These are phyloP conservation scores for Hippocampus abdominalis DNA, from an alignment of 2,113 vertebrate genomes.

Conservation along the genomic window DNA sequence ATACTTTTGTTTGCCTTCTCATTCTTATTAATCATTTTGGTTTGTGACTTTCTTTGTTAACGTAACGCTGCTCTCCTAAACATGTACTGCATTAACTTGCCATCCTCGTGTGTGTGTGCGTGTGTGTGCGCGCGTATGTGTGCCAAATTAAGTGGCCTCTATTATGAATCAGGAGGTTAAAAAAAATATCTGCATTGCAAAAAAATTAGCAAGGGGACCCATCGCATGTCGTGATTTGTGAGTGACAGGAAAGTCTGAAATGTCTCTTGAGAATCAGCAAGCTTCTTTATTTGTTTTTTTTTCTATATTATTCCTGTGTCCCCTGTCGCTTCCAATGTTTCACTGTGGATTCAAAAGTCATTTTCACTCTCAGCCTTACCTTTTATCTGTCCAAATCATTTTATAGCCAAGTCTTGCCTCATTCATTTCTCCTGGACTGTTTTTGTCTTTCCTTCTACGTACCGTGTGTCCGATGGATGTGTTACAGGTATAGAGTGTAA, in stretches of 20 bases:
- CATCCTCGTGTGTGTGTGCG: slow-evolving; percentile 7
- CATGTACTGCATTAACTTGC: slow-evolving; percentile 30
- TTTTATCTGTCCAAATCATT: slow-evolving; percentile 53
- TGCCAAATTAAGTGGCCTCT: slow-evolving; percentile 32
- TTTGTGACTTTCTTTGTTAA: background rate
- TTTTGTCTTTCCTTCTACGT: background rate
- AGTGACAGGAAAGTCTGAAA: slow-evolving; percentile 33
- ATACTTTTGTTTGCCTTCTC: background rate
- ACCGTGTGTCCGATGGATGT: too few species aligned
- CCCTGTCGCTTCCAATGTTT: slow-evolving; percentile 42
- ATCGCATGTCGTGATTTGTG: slow-evolving; percentile 41
- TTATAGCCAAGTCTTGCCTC: slow-evolving; percentile 41
- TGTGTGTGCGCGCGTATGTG: background rate
- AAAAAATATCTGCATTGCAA: slow-evolving; percentile 33
- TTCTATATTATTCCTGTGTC: slow-evolving; percentile 42
- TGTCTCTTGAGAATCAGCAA: slow-evolving; percentile 18
- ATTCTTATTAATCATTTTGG: background rate
- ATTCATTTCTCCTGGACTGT: slow-evolving; percentile 27
- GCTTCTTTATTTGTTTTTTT: slow-evolving; percentile 41
- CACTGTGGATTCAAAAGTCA: slow-evolving; percentile 48
- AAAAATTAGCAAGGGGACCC: slow-evolving; percentile 13
- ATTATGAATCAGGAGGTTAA: slow-evolving; percentile 34
- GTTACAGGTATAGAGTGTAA: too few species aligned
- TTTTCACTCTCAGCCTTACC: slow-evolving; percentile 52
- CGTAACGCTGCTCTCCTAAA: slow-evolving; percentile 16